Evolutionary conservation across 2,888 invertebrate genomes (phyloP).

Genomic region (Agriopis leucophaearia): DNA sequence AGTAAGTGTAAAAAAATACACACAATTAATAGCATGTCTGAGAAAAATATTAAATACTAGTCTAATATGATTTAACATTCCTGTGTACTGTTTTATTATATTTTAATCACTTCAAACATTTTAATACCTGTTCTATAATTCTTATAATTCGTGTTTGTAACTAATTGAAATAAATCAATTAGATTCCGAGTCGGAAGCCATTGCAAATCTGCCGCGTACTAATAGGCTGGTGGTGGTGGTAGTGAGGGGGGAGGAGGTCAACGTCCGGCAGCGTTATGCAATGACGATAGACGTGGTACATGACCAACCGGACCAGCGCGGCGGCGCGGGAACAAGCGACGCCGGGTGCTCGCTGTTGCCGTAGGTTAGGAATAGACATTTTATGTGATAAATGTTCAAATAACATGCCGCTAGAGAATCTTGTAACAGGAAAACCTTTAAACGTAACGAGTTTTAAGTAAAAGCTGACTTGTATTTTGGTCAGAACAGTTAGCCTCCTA

Average conservation of each 20-base stretch:
- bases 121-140: no score
- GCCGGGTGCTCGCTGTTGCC: conserved; percentile 35
- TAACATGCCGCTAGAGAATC: not conserved
- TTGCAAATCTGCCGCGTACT: conserved; percentile 39
- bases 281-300: conserved; percentile 54
- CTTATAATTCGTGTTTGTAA: conserved; percentile 39
- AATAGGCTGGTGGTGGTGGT: conserved; percentile 19
- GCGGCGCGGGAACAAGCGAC: conserved; percentile 35
- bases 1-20: no score
- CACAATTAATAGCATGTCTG: no score
- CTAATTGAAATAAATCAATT: conserved; percentile 28
- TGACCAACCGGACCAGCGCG: conserved; percentile 23
- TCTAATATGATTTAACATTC: no score
- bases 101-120: no score
- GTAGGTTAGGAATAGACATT: conserved; percentile 36
- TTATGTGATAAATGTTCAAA: not conserved
- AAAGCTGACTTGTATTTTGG: no score
- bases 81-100: no score
- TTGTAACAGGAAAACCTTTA: not conserved
- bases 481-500: no score
- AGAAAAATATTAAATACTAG: no score
- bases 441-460: no score
- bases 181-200: conserved; percentile 52
- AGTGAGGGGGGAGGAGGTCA: conserved; percentile 38
- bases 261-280: conserved; percentile 46